Conservation (phyloP, 2,797 vertebrate genomes). For the Microcaecilia unicolor region DNA sequence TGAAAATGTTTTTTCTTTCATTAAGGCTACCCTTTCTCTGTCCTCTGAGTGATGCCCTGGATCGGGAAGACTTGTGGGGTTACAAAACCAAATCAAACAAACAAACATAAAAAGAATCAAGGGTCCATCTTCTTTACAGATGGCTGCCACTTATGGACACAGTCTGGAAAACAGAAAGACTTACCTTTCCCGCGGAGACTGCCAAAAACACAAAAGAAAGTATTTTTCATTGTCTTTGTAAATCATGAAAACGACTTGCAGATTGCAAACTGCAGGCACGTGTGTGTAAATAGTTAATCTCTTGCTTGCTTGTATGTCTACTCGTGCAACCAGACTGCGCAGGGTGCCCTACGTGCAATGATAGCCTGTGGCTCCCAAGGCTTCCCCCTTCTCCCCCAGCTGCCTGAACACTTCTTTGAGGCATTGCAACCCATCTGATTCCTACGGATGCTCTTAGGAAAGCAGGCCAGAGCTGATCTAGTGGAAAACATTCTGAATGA, state of each 20-base stretch:
- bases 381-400: too few relatives aligned
- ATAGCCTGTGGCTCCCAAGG: too few relatives aligned
- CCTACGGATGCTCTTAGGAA: too few relatives aligned
- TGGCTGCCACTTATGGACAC: neutral
- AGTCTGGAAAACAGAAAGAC: neutral
- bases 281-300: slow-evolving; percentile 14
- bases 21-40: neutral
- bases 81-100: neutral
- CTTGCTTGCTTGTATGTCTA: slow-evolving; percentile 31
- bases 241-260: too few relatives aligned
- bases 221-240: too few relatives aligned
- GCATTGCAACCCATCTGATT: too few relatives aligned
- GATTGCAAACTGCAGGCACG: neutral
- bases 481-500: too few relatives aligned
- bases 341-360: too few relatives aligned
- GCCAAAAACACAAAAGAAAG: slow-evolving; percentile 17
- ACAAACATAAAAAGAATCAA: too few relatives aligned
- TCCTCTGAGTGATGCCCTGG: rapidly evolving
- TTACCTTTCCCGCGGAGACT: slow-evolving; percentile 11
- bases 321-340: too few relatives aligned
- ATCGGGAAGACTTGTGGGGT: neutral
- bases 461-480: too few relatives aligned
- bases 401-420: too few relatives aligned
- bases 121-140: neutral
- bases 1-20: rapidly evolving